A percentile compares a stretch with the other conserved stretches of the same genome.
These are phyloP conservation scores for Allacma fusca DNA, from an alignment of 2,888 invertebrate genomes.

Conservation along the genomic window DNA sequence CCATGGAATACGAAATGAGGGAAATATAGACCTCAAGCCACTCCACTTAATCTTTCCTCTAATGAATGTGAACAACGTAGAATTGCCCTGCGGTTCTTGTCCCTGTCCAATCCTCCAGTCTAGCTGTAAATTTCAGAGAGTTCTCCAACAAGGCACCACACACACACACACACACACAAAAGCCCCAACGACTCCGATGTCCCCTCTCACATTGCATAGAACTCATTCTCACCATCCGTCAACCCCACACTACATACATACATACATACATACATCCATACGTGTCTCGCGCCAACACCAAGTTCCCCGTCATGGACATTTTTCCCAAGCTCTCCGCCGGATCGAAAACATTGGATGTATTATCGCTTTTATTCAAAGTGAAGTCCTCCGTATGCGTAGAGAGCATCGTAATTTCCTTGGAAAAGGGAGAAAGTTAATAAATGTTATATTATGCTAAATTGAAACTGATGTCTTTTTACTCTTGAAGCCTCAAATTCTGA, in stretches of 20 bases:
- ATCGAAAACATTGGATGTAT: slow-evolving; percentile 30
- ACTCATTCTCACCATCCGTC: background rate
- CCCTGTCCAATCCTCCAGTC: slow-evolving; percentile 26
- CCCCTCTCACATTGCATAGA: too few relatives aligned
- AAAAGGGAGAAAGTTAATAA: slow-evolving; percentile 13
- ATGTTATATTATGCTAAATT: slow-evolving; percentile 28
- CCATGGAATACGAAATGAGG: slow-evolving; percentile 49
- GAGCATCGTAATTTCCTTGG: background rate
- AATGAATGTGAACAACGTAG: slow-evolving; percentile 58
- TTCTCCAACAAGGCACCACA: background rate
- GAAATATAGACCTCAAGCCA: slow-evolving; percentile 47
- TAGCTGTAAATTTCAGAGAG: background rate
- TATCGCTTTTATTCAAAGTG: slow-evolving; percentile 33
- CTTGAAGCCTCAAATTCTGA: background rate
- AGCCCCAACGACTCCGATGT: background rate
- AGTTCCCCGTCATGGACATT: slow-evolving; percentile 6
- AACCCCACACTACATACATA: background rate
- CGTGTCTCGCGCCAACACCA: background rate
- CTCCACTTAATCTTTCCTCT: slow-evolving; percentile 55
- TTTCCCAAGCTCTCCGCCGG: slow-evolving; percentile 20
- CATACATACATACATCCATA: background rate
- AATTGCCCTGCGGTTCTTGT: slow-evolving; percentile 37
- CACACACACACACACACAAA: background rate
- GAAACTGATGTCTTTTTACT: slow-evolving; percentile 21
- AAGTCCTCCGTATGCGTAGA: slow-evolving; percentile 13